Evolutionary conservation across 1,140 invertebrate species (phyloP).

Genomic region (Bilobella aurantiaca): DNA sequence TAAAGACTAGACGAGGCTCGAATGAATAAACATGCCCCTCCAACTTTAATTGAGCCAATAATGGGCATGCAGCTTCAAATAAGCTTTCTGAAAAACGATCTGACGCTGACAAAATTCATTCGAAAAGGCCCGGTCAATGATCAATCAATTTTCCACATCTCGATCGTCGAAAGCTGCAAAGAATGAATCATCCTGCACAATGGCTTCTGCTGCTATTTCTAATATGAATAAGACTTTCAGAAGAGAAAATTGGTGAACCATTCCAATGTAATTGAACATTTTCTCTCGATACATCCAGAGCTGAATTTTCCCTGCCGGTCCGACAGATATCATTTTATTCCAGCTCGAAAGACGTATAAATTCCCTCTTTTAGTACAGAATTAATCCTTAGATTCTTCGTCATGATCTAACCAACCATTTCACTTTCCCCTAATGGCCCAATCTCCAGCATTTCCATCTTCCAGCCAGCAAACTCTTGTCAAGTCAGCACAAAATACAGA

Average conservation of each 20-base stretch:
- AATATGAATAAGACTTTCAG: no score
- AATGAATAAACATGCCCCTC: not conserved
- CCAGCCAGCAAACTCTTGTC: no score
- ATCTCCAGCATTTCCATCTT: not conserved
- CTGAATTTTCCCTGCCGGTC: not conserved
- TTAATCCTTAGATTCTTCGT: constrained; percentile 12
- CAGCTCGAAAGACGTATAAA: not conserved
- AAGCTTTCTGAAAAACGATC: no score
- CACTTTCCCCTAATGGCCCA: constrained; percentile 3
- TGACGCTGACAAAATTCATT: no score
- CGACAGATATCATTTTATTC: not conserved
- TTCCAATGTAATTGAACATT: no score
- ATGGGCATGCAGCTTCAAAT: no score
- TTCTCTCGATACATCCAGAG: not conserved
- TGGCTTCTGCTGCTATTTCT: no score
- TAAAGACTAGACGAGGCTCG: not conserved
- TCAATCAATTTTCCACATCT: no score
- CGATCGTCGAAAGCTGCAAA: no score
- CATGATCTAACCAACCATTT: constrained; percentile 7
- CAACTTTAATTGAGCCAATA: not conserved
- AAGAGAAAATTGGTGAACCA: no score
- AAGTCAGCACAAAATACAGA: constrained; percentile 9
- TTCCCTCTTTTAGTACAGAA: constrained; percentile 7
- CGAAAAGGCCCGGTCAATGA: no score
- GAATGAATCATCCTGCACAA: no score